Conservation (phyloP, 2,797 vertebrate species). For the Poeciliopsis infans region DNA sequence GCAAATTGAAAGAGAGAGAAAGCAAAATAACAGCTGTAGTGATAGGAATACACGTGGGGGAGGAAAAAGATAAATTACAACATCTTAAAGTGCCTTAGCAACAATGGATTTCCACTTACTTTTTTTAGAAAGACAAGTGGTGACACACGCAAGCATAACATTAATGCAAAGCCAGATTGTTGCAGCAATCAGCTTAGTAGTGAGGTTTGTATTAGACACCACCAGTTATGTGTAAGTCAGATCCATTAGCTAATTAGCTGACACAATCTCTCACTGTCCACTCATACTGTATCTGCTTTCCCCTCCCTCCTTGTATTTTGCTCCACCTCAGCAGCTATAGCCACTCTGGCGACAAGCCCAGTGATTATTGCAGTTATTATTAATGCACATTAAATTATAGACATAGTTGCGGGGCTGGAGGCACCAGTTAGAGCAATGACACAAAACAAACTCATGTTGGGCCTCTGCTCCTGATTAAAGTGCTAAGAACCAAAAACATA, state of each 20-base stretch:
- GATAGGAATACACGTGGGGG: neutral
- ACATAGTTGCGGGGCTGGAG: slow-evolving; percentile 29
- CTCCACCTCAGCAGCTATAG: slow-evolving; percentile 61
- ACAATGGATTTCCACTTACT: neutral
- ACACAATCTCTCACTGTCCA: slow-evolving; percentile 20
- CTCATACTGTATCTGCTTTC: slow-evolving; percentile 13
- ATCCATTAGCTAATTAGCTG: slow-evolving; percentile 67
- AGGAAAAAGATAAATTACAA: neutral
- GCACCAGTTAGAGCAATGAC: slow-evolving; percentile 25
- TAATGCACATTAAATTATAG: slow-evolving; percentile 67
- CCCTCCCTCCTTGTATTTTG: slow-evolving; percentile 25
- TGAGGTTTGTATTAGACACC: slow-evolving; percentile 44
- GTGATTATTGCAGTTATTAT: slow-evolving; percentile 67
- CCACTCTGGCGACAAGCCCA: slow-evolving; percentile 58
- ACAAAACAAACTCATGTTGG: slow-evolving; percentile 29
- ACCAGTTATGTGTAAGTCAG: slow-evolving; percentile 55
- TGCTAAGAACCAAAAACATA: slow-evolving; percentile 3
- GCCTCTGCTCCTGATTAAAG: slow-evolving; percentile 10
- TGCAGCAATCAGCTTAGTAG: slow-evolving; percentile 32
- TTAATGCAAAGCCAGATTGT: neutral
- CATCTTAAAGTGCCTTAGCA: neutral
- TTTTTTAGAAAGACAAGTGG: slow-evolving; percentile 4
- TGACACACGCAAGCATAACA: neutral
- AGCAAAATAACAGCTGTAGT: neutral
- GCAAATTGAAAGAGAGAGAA: slow-evolving; percentile 18